phyloP scores from a whole-genome alignment of 2,797 vertebrate genomes.

The Alfaro cultratus region DNA sequence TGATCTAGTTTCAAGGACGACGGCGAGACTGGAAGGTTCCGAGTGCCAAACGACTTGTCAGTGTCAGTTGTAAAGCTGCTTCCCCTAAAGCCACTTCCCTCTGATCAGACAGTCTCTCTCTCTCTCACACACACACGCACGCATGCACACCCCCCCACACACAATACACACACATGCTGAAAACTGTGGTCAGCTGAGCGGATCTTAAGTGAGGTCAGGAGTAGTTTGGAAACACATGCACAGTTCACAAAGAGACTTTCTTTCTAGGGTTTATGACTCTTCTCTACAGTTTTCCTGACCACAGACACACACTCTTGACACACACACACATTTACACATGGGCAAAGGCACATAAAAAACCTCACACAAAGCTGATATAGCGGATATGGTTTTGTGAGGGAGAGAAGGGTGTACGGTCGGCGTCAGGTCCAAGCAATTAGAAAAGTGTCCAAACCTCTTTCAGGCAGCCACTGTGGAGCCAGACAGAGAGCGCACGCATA shows the following conservation, averaged over 20 bases:
- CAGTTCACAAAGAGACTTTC: slow-evolving; percentile 73
- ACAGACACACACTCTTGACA: slow-evolving; percentile 57
- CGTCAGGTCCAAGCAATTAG: slow-evolving; percentile 80
- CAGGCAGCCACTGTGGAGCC: slow-evolving; percentile 74
- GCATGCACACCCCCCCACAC: slow-evolving; percentile 28
- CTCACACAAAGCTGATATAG: slow-evolving; percentile 72
- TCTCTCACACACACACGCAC: slow-evolving; percentile 23
- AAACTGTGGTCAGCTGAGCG: slow-evolving; percentile 74
- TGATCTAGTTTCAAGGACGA: slow-evolving; percentile 78
- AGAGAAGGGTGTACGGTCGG: slow-evolving; percentile 70
- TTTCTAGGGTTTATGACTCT: slow-evolving; percentile 74
- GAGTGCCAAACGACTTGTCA: slow-evolving; percentile 75
- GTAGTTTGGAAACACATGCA: slow-evolving; percentile 73
- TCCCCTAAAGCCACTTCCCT: slow-evolving; percentile 72
- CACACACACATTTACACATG: slow-evolving; percentile 47
- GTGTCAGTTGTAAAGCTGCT: slow-evolving; percentile 75
- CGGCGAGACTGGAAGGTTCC: slow-evolving; percentile 62
- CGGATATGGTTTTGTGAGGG: slow-evolving; percentile 76
- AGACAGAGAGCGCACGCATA: slow-evolving; percentile 47
- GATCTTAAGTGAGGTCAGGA: slow-evolving; percentile 76
- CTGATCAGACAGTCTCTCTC: slow-evolving; percentile 31
- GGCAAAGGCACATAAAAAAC: slow-evolving; percentile 38
- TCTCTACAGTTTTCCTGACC: slow-evolving; percentile 71
- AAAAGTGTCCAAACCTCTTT: slow-evolving; percentile 79
- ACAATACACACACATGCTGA: slow-evolving; percentile 27